Conservation (phyloP, 2,113 vertebrate genomes). For the Pseudois nayaur region DNA sequence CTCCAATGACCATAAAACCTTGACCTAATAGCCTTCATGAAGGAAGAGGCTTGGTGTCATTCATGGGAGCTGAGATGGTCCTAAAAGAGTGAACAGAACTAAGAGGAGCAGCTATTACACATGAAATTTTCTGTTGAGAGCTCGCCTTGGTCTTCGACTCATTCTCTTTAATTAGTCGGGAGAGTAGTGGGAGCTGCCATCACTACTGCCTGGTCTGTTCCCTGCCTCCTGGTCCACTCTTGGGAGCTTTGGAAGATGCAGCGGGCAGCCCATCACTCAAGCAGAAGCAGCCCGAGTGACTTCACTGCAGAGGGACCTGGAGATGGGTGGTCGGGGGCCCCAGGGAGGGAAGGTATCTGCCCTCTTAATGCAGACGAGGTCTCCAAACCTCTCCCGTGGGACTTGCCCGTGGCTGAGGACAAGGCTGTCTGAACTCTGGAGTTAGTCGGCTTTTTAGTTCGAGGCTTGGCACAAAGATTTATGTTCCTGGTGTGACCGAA, state of each 20-base stretch:
- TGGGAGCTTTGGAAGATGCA: neutral
- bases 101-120: neutral
- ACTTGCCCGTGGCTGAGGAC: slow-evolving; percentile 41
- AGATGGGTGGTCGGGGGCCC: neutral
- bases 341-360: neutral
- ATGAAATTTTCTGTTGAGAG: neutral
- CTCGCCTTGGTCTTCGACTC: neutral
- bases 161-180: neutral
- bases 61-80: neutral
- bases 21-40: neutral
- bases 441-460: slow-evolving; percentile 58
- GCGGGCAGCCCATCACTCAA: neutral
- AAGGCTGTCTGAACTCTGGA: slow-evolving; percentile 55
- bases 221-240: neutral
- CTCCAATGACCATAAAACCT: neutral
- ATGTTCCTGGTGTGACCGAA: slow-evolving; percentile 68
- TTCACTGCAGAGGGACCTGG: neutral
- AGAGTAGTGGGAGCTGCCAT: neutral
- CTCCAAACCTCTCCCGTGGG: slow-evolving; percentile 46
- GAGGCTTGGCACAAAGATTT: slow-evolving; percentile 74
- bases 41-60: neutral
- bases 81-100: neutral
- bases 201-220: neutral
- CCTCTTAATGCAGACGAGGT: slow-evolving; percentile 60
- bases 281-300: slow-evolving; percentile 57